Evolutionary conservation across 2,888 invertebrate genomes (phyloP), one percentile per base, ranked within the genome.

Genomic region (Nomada hirtipes): DNA sequence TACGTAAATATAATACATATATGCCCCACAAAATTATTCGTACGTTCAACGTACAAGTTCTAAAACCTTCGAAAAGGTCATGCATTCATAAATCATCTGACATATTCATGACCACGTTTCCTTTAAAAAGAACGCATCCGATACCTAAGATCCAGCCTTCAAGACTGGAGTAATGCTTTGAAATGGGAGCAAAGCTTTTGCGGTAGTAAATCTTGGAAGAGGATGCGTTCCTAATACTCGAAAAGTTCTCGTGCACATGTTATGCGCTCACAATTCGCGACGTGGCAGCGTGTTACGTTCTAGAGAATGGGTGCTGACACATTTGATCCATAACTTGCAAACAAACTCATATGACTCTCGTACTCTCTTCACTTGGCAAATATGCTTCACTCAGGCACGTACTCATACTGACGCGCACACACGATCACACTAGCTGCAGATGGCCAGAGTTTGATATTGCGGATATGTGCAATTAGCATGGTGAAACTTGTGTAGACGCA

Each of bases 251-350:
- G 47, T 47, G 47, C 47, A 47, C 47, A 10, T 47, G 47, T 15
- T 20, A 18, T n/a, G 15, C 52, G 29, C 13, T 15, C 4, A 60
- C n/a, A n/a, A 57, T 61, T 65, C 59, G 65, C 20, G 53, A 73
- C 67, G 11, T 52, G 2, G 26, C 52, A 69, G 69, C 59, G 1
- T 20, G 64, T 69, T 64, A 59, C 79, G 26, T 52, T 64, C 59
- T 29, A 26, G 29, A n/a, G n/a, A 47, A 44, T 20, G 7, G 44
- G 20, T 50, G 23, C 26, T 44, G 50, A n/a, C 44, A 59, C 13
- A 52, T 69, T 50, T 59, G 69, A 79, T 59, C 78, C 52, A 26
- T 55, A 57, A 59, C 23, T 69, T 10, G 69, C 69, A 59, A 65
- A 79, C 69, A 79, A 64, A 44, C 59, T 23, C 23, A 11, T 29